A percentile compares a stretch with the other conserved stretches of the same genome.
phyloP scores from a whole-genome alignment of 2,113 vertebrate genomes.

The Numenius arquata region DNA sequence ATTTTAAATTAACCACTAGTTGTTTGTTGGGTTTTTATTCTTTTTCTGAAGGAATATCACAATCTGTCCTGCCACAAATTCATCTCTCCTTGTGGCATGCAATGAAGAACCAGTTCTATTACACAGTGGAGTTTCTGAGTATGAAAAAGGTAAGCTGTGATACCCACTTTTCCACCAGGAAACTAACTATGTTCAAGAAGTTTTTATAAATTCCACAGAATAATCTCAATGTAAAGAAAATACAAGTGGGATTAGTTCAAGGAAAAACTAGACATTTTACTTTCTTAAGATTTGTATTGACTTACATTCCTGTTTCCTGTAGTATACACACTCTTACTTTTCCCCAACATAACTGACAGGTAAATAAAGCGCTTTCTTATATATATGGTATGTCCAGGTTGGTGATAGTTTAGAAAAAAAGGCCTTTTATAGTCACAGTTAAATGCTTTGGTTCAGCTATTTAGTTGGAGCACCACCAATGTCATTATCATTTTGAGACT shows the following conservation, averaged over 20 bases:
- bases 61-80: neutral
- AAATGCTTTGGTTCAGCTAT: neutral
- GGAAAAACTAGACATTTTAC: neutral
- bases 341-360: neutral
- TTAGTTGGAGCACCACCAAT: neutral
- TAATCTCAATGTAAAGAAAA: neutral
- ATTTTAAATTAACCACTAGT: neutral
- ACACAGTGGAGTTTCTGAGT: neutral
- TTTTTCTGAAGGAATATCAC: slow-evolving; percentile 44
- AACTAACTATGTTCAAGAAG: neutral
- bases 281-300: neutral
- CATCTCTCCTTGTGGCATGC: slow-evolving; percentile 20
- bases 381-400: neutral
- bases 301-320: neutral
- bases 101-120: slow-evolving; percentile 25
- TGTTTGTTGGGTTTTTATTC: neutral
- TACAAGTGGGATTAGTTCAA: neutral
- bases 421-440: neutral
- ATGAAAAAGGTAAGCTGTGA: slow-evolving; percentile 28
- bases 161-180: neutral
- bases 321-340: neutral
- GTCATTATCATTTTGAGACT: neutral
- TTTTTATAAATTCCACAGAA: neutral
- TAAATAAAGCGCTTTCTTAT: neutral
- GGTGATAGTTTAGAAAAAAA: neutral